Percentiles rank a stretch among this genome's conserved stretches.
These are phyloP conservation scores for Phrixothrix hirtus DNA, from an alignment of 2,888 invertebrate genomes.

Conservation along the genomic window DNA sequence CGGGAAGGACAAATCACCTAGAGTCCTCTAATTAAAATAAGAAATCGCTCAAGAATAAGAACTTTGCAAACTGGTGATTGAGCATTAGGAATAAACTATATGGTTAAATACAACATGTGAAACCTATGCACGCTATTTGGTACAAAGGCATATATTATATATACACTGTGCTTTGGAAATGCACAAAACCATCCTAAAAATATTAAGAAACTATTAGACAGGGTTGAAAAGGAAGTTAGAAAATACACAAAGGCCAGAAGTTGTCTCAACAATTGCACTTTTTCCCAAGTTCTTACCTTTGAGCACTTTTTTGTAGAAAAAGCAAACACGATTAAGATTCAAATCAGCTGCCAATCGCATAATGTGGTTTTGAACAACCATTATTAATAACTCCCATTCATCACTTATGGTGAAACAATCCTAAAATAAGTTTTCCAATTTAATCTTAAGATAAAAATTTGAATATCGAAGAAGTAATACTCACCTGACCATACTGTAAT, in stretches of 20 bases:
- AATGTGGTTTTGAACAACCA: slow-evolving; percentile 53
- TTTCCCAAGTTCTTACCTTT: slow-evolving; percentile 49
- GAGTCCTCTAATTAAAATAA: too few species aligned
- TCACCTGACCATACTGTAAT: slow-evolving; percentile 68
- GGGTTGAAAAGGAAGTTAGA: too few species aligned
- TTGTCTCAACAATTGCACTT: too few species aligned
- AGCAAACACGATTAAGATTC: slow-evolving; percentile 46
- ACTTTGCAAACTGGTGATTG: too few species aligned
- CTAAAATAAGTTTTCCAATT: slow-evolving; percentile 44
- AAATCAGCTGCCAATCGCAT: slow-evolving; percentile 47
- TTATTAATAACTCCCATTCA: slow-evolving; percentile 56
- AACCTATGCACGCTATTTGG: slow-evolving; percentile 35
- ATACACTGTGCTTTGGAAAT: slow-evolving; percentile 55
- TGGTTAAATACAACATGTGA: too few species aligned
- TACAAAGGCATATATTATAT: slow-evolving; percentile 46
- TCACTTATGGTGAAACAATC: slow-evolving; percentile 54
- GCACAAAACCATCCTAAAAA: slow-evolving; percentile 54
- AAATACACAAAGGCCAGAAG: too few species aligned
- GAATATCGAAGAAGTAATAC: slow-evolving; percentile 8
- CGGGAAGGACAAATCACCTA: too few species aligned
- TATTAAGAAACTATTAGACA: slow-evolving; percentile 14
- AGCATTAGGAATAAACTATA: too few species aligned
- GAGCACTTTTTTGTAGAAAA: slow-evolving; percentile 51
- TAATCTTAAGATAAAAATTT: too few species aligned
- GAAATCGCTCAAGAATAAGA: too few species aligned